phyloP scores from a whole-genome alignment of 2,888 invertebrate genomes.

The Morpho achilles region DNA sequence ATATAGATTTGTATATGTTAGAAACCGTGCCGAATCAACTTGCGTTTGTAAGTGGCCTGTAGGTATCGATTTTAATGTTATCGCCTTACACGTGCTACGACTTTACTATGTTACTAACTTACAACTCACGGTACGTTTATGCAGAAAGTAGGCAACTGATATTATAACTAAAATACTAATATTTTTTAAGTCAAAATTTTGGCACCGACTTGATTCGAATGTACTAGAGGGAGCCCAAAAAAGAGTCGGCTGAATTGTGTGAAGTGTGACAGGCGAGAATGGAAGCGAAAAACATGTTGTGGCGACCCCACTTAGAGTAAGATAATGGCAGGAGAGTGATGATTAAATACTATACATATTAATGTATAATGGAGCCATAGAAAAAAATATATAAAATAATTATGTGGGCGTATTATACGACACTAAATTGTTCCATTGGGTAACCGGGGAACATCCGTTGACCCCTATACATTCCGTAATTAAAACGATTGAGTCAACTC shows the following conservation, averaged over 20 bases:
- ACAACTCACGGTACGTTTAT: constrained; percentile 24
- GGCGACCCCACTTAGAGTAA: too few species aligned
- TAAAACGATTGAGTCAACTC: constrained; percentile 18
- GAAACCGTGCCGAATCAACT: constrained; percentile 52
- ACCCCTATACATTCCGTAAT: constrained; percentile 11
- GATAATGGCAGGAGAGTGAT: too few species aligned
- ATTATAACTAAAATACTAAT: too few species aligned
- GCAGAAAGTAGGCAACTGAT: constrained; percentile 5
- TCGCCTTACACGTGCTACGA: constrained; percentile 55
- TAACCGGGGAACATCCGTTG: constrained; percentile 1
- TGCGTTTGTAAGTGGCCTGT: constrained; percentile 31
- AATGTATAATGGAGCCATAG: not conserved
- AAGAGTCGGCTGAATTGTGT: too few species aligned
- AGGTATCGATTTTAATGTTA: constrained; percentile 43
- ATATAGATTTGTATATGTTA: constrained; percentile 45
- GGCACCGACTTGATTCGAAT: too few species aligned
- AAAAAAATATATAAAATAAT: not conserved
- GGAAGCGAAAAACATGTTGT: too few species aligned
- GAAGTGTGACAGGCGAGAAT: too few species aligned
- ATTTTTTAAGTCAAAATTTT: too few species aligned
- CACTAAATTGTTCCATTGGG: not conserved
- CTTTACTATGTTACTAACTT: constrained; percentile 41
- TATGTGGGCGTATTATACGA: constrained; percentile 4
- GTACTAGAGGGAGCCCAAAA: too few species aligned
- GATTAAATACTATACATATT: too few species aligned